Conservation (phyloP, 1,140 invertebrate species). For the Dinoponera quadriceps region DNA sequence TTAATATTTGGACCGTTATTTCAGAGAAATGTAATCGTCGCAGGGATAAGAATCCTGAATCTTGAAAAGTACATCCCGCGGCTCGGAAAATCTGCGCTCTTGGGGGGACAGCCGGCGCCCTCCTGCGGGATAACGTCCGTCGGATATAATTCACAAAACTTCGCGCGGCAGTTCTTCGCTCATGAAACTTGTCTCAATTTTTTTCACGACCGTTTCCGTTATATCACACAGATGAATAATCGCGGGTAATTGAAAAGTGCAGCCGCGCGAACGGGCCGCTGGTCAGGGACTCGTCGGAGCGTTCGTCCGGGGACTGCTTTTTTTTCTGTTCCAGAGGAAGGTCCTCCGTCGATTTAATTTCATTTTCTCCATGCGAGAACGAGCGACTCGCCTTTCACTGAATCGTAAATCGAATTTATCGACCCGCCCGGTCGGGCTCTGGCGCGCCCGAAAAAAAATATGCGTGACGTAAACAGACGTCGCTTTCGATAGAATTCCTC, state of each 20-base stretch:
- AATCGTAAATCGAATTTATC: constrained; percentile 50
- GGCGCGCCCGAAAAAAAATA: constrained; percentile 24
- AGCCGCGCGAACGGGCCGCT: not conserved
- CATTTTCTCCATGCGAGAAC: constrained; percentile 17
- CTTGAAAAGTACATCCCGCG: too few relatives aligned
- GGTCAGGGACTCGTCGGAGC: not conserved
- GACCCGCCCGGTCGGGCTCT: not conserved
- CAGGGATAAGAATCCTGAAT: too few relatives aligned
- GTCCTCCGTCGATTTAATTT: constrained; percentile 38
- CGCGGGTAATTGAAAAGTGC: constrained; percentile 34
- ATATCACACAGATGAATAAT: constrained; percentile 7
- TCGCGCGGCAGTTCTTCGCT: not conserved
- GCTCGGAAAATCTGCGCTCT: too few relatives aligned
- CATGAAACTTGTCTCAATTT: not conserved
- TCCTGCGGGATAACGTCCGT: not conserved
- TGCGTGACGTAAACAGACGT: constrained; percentile 32
- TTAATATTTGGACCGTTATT: too few relatives aligned
- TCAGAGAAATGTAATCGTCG: too few relatives aligned
- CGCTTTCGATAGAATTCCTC: constrained; percentile 28
- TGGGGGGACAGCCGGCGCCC: not conserved
- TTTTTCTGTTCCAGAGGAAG: not conserved
- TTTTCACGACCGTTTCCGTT: constrained; percentile 1
- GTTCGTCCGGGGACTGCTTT: not conserved
- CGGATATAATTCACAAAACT: constrained; percentile 10
- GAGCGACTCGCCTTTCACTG: constrained; percentile 33